Evolutionary conservation across 2,888 invertebrate genomes (phyloP), one percentile per base, ranked within the genome.

Genomic region (Oxycera nigricornis): DNA sequence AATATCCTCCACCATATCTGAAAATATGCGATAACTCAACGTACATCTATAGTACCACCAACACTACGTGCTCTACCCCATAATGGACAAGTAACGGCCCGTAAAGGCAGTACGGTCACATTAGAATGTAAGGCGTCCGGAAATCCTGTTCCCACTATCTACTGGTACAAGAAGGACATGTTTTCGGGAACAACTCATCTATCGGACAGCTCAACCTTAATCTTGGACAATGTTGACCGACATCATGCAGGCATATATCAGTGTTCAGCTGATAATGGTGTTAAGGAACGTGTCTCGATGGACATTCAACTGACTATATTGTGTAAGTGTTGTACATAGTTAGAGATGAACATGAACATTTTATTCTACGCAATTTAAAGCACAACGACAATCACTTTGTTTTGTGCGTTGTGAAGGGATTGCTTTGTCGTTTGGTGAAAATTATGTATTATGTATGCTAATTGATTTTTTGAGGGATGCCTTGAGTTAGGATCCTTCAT

Each of bases 71-170:
- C 90, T 3, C 86, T 90, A 26, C 91, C 91, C 0, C 89, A 90
- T 81, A 90, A 87, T 78, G 86, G 90, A 0, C 90, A 90, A 81
- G 89, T 91, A n/a, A 90, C 91, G 22, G 91, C 91, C 6, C 83
- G 91, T 26, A 88, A 91, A 74, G 91, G 91, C 0, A 90, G 90
- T 35, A 89, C 91, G 0, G 90, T 91, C 0, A 91, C 91, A 61
- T 84, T 92, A 31, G 91, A 91, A 83, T 92, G 92, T 80, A 86
- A 91, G 75, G 91, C 91, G 0, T 89, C 90, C 0, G 92, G 92
- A 6, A 92, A 92, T 83, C 92, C 92, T 0, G 91, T 91, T 24
- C 92, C 92, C 0, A 88, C 87, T n/a, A 91, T 92, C 75, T 88
- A 87, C 11, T 92, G 92, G 92, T 89, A 89, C 74, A 89, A 91